Evolutionary conservation across 2,797 vertebrate species (phyloP).

Genomic region (Oryzias dopingdopingensis): DNA sequence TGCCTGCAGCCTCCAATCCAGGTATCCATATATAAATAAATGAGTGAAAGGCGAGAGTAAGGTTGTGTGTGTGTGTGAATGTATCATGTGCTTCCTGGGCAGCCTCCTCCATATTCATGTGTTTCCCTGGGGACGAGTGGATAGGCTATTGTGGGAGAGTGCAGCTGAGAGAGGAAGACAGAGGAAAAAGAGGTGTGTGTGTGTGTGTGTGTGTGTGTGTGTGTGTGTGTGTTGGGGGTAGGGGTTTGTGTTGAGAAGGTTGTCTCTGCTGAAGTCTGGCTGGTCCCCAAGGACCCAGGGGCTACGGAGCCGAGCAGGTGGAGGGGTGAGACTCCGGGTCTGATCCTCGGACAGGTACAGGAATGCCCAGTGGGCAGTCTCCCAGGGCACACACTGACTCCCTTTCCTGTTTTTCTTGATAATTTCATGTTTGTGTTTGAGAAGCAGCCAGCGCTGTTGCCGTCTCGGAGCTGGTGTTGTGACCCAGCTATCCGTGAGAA

Average conservation of each 20-base stretch:
- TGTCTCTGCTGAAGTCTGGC: conserved; percentile 61
- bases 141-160: conserved; percentile 74
- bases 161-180: conserved; percentile 49
- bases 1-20: conserved; percentile 66
- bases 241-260: conserved; percentile 41
- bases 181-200: conserved; percentile 26
- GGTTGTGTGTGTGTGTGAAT: conserved; percentile 34
- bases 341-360: conserved; percentile 61
- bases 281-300: conserved; percentile 50
- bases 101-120: conserved; percentile 77
- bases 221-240: conserved; percentile 23
- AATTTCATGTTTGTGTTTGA: conserved; percentile 28
- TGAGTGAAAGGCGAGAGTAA: conserved; percentile 57
- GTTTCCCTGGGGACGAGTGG: conserved; percentile 69
- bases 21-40: conserved; percentile 74
- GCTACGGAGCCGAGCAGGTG: conserved; percentile 55
- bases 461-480: conserved; percentile 18
- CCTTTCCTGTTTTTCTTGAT: conserved; percentile 54
- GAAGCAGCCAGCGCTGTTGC: not conserved
- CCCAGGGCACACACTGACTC: conserved; percentile 24
- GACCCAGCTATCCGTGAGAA: conserved; percentile 40
- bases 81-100: conserved; percentile 68
- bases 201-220: conserved; percentile 17
- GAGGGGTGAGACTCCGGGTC: conserved; percentile 37
- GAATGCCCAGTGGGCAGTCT: conserved; percentile 55